These are phyloP conservation scores for Linnaemya vulpina DNA, from an alignment of 2,888 invertebrate genomes.

Conservation along the genomic window DNA sequence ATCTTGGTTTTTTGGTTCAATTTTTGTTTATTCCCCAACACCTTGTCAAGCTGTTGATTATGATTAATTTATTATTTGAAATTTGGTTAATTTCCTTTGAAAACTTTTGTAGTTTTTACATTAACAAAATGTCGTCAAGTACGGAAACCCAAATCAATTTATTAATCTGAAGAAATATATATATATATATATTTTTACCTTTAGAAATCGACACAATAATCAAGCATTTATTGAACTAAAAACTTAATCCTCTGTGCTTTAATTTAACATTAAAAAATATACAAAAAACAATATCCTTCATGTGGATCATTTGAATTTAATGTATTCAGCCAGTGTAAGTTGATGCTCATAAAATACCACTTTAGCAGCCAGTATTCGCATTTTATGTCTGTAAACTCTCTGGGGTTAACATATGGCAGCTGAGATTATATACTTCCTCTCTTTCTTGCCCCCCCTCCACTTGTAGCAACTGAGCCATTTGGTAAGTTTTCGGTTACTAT, in stretches of 20 bases:
- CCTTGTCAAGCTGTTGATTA: slow-evolving; percentile 59
- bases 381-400: slow-evolving; percentile 55
- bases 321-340: slow-evolving; percentile 38
- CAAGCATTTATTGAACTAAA: neutral
- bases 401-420: slow-evolving; percentile 62
- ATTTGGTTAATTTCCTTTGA: neutral
- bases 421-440: slow-evolving; percentile 33
- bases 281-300: neutral
- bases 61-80: slow-evolving; percentile 63
- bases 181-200: no score
- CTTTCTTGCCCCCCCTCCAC: neutral
- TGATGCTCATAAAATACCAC: slow-evolving; percentile 57
- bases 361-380: slow-evolving; percentile 36
- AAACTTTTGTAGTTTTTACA: neutral
- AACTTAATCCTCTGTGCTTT: neutral
- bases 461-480: slow-evolving; percentile 53
- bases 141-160: slow-evolving; percentile 28
- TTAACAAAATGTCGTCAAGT: neutral
- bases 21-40: neutral
- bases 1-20: neutral
- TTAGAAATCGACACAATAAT: neutral
- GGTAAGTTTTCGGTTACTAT: slow-evolving; percentile 14
- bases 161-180: slow-evolving; percentile 27
- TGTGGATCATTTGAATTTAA: slow-evolving; percentile 6
- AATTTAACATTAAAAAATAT: neutral